These are phyloP conservation scores for Platycheirus albimanus DNA, from an alignment of 2,888 invertebrate genomes.

Conservation along the genomic window DNA sequence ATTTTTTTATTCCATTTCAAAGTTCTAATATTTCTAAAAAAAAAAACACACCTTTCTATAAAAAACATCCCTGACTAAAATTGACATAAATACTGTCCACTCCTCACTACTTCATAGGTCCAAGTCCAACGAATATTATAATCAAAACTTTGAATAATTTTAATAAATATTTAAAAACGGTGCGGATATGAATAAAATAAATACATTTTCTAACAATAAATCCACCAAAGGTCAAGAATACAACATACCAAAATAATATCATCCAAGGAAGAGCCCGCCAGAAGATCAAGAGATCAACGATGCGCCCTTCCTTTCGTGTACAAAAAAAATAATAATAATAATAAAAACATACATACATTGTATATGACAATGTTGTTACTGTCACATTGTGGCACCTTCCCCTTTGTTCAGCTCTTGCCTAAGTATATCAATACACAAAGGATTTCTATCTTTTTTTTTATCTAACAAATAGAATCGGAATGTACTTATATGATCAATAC, in stretches of 20 bases:
- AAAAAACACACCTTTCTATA: no score
- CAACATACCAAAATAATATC: constrained; percentile 43
- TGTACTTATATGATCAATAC: neutral
- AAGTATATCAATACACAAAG: constrained; percentile 43
- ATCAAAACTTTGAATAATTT: no score
- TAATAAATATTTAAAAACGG: no score
- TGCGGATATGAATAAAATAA: constrained; percentile 3
- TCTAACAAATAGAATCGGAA: constrained; percentile 63
- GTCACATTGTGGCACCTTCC: constrained; percentile 64
- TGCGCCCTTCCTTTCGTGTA: constrained; percentile 35
- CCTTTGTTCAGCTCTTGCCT: constrained; percentile 48
- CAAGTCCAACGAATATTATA: no score
- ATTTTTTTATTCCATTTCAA: no score
- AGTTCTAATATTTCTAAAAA: no score
- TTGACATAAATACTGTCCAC: no score
- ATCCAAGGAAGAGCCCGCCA: constrained; percentile 30
- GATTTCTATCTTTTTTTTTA: constrained; percentile 59
- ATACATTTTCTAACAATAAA: constrained; percentile 24
- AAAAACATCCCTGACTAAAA: no score
- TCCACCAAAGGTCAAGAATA: constrained; percentile 53
- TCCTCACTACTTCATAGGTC: no score
- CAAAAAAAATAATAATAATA: neutral
- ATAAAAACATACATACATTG: constrained; percentile 33
- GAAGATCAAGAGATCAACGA: constrained; percentile 68
- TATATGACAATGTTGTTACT: constrained; percentile 44